Conservation (phyloP, 2,113 vertebrate species). For the Noctilio leporinus region DNA sequence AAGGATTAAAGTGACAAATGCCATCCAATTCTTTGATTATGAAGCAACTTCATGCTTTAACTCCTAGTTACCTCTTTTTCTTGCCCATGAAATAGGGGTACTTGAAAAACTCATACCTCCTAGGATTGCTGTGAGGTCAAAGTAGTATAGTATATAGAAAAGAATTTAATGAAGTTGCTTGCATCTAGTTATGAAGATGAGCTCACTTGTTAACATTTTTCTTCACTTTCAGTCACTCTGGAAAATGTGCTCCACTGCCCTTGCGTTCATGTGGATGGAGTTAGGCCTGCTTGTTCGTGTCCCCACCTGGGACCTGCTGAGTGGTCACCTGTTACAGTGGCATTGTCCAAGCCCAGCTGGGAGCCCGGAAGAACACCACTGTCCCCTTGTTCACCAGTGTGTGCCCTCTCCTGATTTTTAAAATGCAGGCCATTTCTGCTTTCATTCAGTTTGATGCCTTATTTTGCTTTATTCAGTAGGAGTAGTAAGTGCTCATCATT, state of each 20-base stretch:
- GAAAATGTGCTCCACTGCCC: background rate
- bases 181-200: background rate
- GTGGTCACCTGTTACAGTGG: fast-evolving
- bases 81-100: background rate
- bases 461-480: background rate
- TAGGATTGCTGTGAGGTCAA: background rate
- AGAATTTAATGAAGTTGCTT: background rate
- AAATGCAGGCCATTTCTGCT: background rate
- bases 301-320: fast-evolving
- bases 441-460: background rate
- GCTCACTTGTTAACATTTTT: background rate
- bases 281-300: background rate
- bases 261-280: background rate
- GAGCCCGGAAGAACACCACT: background rate
- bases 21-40: background rate
- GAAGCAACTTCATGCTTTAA: background rate
- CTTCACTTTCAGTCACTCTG: background rate
- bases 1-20: background rate
- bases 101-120: background rate
- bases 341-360: too few species aligned
- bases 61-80: background rate
- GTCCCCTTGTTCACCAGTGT: background rate
- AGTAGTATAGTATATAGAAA: background rate
- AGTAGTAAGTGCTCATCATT: background rate
- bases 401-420: background rate